Evolutionary conservation across 1,140 invertebrate genomes (phyloP), one percentile per base, ranked within the genome.

Genomic region (Ceratosolen fusciceps): DNA sequence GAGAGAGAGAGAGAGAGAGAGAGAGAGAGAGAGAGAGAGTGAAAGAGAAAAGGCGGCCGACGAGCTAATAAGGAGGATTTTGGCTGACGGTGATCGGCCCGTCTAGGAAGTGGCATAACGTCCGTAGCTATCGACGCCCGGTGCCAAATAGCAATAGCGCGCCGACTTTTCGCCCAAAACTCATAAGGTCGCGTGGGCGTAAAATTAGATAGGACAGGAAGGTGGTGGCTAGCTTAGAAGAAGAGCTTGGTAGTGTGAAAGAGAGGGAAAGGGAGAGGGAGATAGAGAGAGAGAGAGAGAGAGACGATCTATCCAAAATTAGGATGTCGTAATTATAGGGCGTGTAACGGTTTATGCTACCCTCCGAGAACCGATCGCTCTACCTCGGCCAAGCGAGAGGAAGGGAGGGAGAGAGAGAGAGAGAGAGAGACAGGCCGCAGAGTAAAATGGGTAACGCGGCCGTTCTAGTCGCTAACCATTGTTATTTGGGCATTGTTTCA

Each of bases 251-350:
- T 3, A 8, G 65, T 1, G 65, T 9, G 34, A 24, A 7, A 9
- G 34, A 43, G n/a, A 14, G 39, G 37, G 67, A 16, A 24, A 21
- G 62, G 29, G 34, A 10, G 31, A 19, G 62, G 12, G 34, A 24
- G 56, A 60, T 24, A 60, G 24, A 14, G 3, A 16, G 14, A 60
- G 56, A 60, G 56, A 60, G 9, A 24, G 10, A 26, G 56, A 60
- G 56, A 24, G 10, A 12, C n/a, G 43, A 52, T 82, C 83, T 79
- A 65, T 84, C 82, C 83, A 82, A 84, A 82, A 83, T 83, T 84
- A 82, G 81, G 82, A 84, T 84, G 81, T 83, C 82, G 82, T 82
- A 83, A 84, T 83, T 83, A 82, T 83, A 84, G 81, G 82, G 82
- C 82, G 81, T n/a, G n/a, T 83, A 80, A 82, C 82, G 82, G 80